A percentile compares a stretch with the other conserved stretches of the same genome.
Evolutionary conservation across 2,113 vertebrate genomes (phyloP).

Genomic region (Nothoprocta perdicaria): DNA sequence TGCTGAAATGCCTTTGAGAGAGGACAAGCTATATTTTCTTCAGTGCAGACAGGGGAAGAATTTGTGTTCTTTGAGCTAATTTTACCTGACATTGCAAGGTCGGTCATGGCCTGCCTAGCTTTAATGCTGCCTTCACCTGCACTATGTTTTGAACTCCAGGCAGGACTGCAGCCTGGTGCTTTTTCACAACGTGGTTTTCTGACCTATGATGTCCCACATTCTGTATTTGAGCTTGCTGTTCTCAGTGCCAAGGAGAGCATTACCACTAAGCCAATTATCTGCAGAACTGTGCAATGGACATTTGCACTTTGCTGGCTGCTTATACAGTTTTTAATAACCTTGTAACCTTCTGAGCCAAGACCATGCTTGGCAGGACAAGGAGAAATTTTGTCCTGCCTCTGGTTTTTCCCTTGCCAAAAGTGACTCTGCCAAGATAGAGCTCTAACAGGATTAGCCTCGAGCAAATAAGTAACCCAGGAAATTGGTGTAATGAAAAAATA

Average conservation of each 20-base stretch:
- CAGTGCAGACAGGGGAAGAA: neutral
- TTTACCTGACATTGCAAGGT: neutral
- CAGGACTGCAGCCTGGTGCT: neutral
- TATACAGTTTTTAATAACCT: slow-evolving; percentile 29
- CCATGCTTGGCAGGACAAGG: slow-evolving; percentile 16
- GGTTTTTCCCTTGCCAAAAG: neutral
- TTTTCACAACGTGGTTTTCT: neutral
- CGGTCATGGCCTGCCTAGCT: neutral
- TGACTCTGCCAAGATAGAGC: slow-evolving; percentile 31
- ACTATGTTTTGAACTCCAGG: neutral
- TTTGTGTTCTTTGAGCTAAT: neutral
- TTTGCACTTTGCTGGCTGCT: slow-evolving; percentile 27
- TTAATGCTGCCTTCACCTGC: neutral
- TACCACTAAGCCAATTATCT: slow-evolving; percentile 9
- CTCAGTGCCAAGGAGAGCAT: neutral
- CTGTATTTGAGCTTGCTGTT: neutral
- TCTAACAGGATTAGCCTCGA: slow-evolving; percentile 41
- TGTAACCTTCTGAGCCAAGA: slow-evolving; percentile 35
- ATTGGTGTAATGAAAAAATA: slow-evolving; percentile 21
- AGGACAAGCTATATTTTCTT: neutral
- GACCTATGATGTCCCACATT: neutral
- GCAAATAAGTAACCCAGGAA: neutral
- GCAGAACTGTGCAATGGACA: neutral
- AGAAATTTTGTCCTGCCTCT: slow-evolving; percentile 13
- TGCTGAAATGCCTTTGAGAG: neutral